Base-by-base conservation (phyloP, 2,888 invertebrate genomes). In the Sicus ferrugineus region DNA sequence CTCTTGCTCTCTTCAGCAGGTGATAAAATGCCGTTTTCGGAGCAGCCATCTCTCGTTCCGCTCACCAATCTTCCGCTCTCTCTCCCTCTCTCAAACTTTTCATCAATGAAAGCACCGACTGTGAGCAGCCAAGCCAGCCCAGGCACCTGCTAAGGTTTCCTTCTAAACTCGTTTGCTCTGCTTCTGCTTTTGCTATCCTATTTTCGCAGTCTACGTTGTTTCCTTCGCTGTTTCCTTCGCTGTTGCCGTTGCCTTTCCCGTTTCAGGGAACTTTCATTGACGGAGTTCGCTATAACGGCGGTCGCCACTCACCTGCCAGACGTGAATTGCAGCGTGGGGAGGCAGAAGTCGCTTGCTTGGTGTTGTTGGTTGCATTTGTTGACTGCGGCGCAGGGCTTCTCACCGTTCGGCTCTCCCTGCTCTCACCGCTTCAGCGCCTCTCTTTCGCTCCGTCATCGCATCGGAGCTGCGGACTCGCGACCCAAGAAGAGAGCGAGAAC, bases 81-180 rank as follows among this genome's bases (percentile, higher is more conserved):
- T 16, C 56, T 52, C 69, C 70, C 71, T 68, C 73, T 58, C 52
- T 31, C 14, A 23, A 19, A 61, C 42, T 70, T 70, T 70, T 70
- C 64, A 70, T 70, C 70, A 70, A 70, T 70, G 70, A 70, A 68
- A 58, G 59, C 16, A 59, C 28, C 30, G 50, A 67, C 42, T n/a
- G 52, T n/a, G 19, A 46, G n/a, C 69, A 59, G 59, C 46, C 19
- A 11, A 28, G 30, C 26, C 34, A 14, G 19, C 16, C 46, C 52
- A 52, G 70, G 63, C 73, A 68, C 70, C 68, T 69, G 70, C 68
- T 48, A 62, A 28, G 48, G 34, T 66, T 38, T 58, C 63, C 59
- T 62, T 63, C 21, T 62, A 48, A 58, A 58, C 64, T 38, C 52
- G 58, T 65, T 64, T 46, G 46, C 48, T 26, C 50, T 65, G 14